Percentiles rank a stretch among this genome's conserved stretches.
Evolutionary conservation across 2,113 vertebrate genomes (phyloP).

Genomic region (Balaeniceps rex): DNA sequence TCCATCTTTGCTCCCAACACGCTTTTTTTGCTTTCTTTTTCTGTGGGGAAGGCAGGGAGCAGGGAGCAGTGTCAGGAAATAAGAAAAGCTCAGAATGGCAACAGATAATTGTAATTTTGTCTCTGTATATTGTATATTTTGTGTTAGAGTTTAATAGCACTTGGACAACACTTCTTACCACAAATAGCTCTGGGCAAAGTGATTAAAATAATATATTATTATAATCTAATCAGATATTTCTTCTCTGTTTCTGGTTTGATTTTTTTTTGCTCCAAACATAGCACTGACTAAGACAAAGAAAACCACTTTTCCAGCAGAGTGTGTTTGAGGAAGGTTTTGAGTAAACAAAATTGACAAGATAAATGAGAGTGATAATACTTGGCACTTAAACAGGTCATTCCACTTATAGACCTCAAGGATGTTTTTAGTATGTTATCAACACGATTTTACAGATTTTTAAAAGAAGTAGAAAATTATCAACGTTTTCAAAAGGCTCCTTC

Average conservation of each 20-base stretch:
- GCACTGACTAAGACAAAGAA: not conserved
- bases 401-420: not conserved
- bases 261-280: not conserved
- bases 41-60: not conserved
- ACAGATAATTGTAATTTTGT: not conserved
- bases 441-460: not conserved
- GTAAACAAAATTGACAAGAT: constrained; percentile 7
- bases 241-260: not conserved
- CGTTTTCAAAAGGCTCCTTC: not conserved
- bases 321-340: not conserved
- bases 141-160: not conserved
- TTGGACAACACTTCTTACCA: not conserved
- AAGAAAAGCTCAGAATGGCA: not conserved
- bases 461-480: not conserved
- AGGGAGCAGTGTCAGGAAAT: not conserved
- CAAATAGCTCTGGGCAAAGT: not conserved
- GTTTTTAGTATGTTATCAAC: not conserved
- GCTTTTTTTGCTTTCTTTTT: not conserved
- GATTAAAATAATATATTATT: not conserved
- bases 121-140: not conserved
- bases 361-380: not conserved
- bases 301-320: not conserved
- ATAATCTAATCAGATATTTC: not conserved
- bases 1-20: not conserved
- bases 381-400: not conserved